Base-by-base conservation (phyloP, 1,140 invertebrate species). In the Pomacea maculata region DNA sequence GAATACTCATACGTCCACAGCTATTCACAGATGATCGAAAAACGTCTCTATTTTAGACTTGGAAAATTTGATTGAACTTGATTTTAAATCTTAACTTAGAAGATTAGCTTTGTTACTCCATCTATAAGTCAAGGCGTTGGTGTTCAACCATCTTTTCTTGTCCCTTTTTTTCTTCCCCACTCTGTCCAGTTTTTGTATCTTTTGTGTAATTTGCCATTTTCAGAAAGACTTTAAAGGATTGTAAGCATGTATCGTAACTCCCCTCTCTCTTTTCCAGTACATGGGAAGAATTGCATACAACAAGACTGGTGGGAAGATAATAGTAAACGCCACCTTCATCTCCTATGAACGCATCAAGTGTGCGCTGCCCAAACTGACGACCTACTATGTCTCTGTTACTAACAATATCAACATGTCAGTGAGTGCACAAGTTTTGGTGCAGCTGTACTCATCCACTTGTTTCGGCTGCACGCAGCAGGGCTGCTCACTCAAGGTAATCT, bases 271-370 rank as follows among this genome's bases (percentile, higher is more conserved):
- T 70, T 72, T 21, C 25, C 67, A 78, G 75, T 81, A 75, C 61
- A 34, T 79, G 74, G 72, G 54, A 29, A 65, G 61, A 74, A 55
- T 75, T 12, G 81, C 34, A 29, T 64, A 19, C 54, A 83, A 79
- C 72, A 79, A 63, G 7, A 84, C 79, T 14, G 79, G 79, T 3
- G 19, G n/a, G 12, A 12, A 9, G 7, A 17, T 29, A 25, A 74
- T 55, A 45, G 78, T 82, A 14, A 67, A 64, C 55, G 80, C 80
- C 21, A n/a, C 19, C 19, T 84, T 84, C 21, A 72, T 78, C 57
- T 72, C 80, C 12, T 84, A 52, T 68, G 80, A 84, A 61, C 68
- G 79, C 12, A 80, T 84, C 65, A 55, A 15, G 45, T 84, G 83
- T 29, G 52, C 21, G 63, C 61, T 84, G 17, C 83, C 83, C 15